A percentile compares a stretch with the other conserved stretches of the same genome.
Evolutionary conservation across 2,888 invertebrate genomes (phyloP).

Genomic region (Melolontha melolontha): DNA sequence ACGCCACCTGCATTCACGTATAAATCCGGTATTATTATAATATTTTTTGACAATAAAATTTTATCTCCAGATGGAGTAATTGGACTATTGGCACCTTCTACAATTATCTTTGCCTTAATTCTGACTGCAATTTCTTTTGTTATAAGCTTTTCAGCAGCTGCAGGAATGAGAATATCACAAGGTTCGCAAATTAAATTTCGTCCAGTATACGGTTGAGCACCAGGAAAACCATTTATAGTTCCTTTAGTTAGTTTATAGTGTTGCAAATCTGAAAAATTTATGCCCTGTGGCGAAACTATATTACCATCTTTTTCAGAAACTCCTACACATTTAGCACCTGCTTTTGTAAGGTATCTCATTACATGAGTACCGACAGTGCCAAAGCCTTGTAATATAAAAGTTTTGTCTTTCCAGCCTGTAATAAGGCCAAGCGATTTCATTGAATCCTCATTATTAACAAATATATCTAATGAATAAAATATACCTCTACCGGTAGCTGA

Average conservation of each 20-base stretch:
- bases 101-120: constrained; percentile 89
- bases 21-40: constrained; percentile 86
- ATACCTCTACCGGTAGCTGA: constrained; percentile 88
- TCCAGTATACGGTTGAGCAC: constrained; percentile 67
- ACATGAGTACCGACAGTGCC: constrained; percentile 86
- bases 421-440: constrained; percentile 76
- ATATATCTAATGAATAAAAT: constrained; percentile 79
- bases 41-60: constrained; percentile 77
- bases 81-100: constrained; percentile 92
- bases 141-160: constrained; percentile 92
- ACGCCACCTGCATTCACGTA: constrained; percentile 86
- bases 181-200: constrained; percentile 84
- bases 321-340: constrained; percentile 79
- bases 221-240: constrained; percentile 91
- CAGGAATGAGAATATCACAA: constrained; percentile 95
- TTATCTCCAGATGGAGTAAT: constrained; percentile 87
- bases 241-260: constrained; percentile 86
- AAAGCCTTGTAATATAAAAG: constrained; percentile 83
- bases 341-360: constrained; percentile 70
- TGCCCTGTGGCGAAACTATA: constrained; percentile 75
- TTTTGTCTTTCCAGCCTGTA: constrained; percentile 78
- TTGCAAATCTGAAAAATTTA: constrained; percentile 80
- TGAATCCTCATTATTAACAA: constrained; percentile 78
- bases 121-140: constrained; percentile 86
- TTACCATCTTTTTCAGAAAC: constrained; percentile 76